Evolutionary conservation across 2,113 vertebrate species (phyloP).

Genomic region (Struthio camelus): DNA sequence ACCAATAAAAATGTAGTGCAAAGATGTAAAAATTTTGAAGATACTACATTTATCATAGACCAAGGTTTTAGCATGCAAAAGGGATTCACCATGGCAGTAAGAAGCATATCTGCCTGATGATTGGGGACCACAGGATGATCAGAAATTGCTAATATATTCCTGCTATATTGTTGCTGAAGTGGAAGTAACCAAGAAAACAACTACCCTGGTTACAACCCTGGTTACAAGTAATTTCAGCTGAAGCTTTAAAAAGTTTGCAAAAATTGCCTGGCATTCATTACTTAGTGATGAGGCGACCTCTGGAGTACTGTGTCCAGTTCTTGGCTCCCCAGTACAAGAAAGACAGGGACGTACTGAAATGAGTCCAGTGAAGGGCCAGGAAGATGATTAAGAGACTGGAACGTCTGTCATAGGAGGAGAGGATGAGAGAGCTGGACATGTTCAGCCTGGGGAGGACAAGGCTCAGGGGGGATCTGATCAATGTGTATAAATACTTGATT

Average conservation of each 20-base stretch:
- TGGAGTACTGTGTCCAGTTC: background rate
- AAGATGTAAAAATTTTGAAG: background rate
- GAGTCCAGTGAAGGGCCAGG: background rate
- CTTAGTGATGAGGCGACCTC: background rate
- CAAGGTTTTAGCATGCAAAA: background rate
- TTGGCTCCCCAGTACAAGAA: background rate
- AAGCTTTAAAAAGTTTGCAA: background rate
- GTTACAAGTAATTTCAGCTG: background rate
- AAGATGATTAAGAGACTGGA: background rate
- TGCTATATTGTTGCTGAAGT: background rate
- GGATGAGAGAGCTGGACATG: background rate
- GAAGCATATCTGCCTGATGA: background rate
- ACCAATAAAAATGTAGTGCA: background rate
- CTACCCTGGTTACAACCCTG: background rate
- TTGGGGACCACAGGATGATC: background rate
- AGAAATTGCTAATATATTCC: background rate
- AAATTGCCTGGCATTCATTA: background rate
- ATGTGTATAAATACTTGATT: background rate
- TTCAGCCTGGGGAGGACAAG: background rate
- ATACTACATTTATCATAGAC: background rate
- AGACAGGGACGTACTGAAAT: no score
- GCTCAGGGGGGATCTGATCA: background rate
- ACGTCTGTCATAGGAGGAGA: background rate
- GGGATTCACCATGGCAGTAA: background rate
- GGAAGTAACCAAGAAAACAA: background rate